Evolutionary conservation across 92 coral and sea anemone genomes (phyloP).

Genomic region (Epizoanthus scotinus): DNA sequence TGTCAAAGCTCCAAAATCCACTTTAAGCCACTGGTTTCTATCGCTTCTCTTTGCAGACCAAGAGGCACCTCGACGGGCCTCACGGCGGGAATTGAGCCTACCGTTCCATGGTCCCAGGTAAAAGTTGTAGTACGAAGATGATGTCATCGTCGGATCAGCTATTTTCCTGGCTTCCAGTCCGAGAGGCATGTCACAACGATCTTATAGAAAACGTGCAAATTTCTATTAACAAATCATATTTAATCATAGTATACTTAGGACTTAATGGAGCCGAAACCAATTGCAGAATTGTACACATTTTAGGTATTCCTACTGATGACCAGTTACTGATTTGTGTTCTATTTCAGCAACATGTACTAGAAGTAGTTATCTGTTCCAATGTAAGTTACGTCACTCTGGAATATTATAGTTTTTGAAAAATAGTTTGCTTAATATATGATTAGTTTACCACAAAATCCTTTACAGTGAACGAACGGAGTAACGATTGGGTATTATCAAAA

Average conservation of each 20-base stretch:
- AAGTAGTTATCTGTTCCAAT: no score
- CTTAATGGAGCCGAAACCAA: no score
- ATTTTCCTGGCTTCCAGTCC: constrained; percentile 77
- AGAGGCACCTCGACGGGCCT: constrained; percentile 63
- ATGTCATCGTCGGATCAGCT: constrained; percentile 59
- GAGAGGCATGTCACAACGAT: constrained; percentile 89
- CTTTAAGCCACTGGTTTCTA: constrained; percentile 73
- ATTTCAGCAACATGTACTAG: no score
- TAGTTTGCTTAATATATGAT: no score
- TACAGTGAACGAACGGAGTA: no score
- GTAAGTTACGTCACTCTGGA: neutral
- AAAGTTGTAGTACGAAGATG: constrained; percentile 72
- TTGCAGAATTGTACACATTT: no score
- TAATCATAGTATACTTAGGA: no score
- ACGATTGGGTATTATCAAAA: no score
- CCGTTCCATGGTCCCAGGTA: constrained; percentile 71
- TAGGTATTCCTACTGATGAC: no score
- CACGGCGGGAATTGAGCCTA: constrained; percentile 66
- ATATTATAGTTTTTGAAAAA: neutral
- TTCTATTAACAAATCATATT: neutral
- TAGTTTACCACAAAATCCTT: no score
- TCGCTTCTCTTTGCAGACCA: constrained; percentile 78
- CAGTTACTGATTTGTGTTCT: no score
- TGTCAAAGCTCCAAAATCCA: constrained; percentile 79
- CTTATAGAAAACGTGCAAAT: constrained; percentile 16